Percentiles rank a stretch among this genome's conserved stretches.
phyloP scores from a whole-genome alignment of 2,113 vertebrate species.

The Gopherus evgoodei region DNA sequence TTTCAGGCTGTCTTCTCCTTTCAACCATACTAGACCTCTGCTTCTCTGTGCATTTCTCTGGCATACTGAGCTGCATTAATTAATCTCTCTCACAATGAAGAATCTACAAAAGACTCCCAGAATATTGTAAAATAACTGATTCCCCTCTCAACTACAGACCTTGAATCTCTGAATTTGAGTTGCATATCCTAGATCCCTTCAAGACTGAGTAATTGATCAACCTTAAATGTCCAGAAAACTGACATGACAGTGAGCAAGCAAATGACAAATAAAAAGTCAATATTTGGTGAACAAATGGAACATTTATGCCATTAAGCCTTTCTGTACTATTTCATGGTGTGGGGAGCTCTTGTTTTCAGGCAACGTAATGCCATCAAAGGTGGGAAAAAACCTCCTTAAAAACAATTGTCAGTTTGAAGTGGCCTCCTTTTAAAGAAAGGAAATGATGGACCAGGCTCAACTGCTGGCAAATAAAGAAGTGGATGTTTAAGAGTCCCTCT shows the following conservation, averaged over 20 bases:
- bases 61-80: constrained; percentile 37
- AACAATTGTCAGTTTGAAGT: constrained; percentile 13
- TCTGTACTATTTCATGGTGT: neutral
- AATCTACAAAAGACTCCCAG: constrained; percentile 24
- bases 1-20: neutral
- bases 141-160: constrained; percentile 17
- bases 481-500: neutral
- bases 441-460: constrained; percentile 3
- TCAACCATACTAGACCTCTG: neutral
- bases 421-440: neutral
- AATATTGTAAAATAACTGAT: constrained; percentile 46
- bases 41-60: neutral
- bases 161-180: neutral
- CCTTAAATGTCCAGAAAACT: constrained; percentile 16
- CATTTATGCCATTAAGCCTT: constrained; percentile 11
- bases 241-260: neutral
- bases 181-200: constrained; percentile 49
- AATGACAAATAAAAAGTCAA: neutral
- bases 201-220: constrained; percentile 13
- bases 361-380: neutral
- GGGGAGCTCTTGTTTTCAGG: constrained; percentile 2
- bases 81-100: constrained; percentile 18
- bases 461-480: neutral
- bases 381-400: neutral
- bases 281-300: constrained; percentile 40